These are phyloP conservation scores for Thomomys bottae DNA, from an alignment of 2,113 vertebrate species.

Conservation along the genomic window DNA sequence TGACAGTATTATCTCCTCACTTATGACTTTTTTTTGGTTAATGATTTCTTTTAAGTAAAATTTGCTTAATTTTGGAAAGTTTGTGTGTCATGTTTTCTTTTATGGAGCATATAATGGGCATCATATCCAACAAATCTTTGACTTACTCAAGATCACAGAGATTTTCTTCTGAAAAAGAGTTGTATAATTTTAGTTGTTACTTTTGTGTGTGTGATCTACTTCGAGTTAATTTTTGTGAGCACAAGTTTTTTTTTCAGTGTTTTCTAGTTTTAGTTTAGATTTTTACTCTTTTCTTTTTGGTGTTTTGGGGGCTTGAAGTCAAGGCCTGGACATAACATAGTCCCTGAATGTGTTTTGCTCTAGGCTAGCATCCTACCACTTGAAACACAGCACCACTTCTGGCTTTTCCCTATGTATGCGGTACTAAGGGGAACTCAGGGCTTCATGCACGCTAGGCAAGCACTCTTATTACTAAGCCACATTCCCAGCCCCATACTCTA, in stretches of 20 bases:
- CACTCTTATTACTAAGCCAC: too few relatives aligned
- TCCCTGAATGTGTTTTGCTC: too few relatives aligned
- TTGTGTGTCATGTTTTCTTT: background rate
- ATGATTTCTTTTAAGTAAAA: constrained; percentile 12
- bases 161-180: background rate
- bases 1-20: constrained; percentile 16
- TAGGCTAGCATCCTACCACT: too few relatives aligned
- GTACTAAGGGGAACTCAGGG: too few relatives aligned
- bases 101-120: background rate
- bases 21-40: background rate
- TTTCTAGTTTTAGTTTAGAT: too few relatives aligned
- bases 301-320: too few relatives aligned
- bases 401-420: too few relatives aligned
- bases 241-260: background rate
- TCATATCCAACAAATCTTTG: background rate
- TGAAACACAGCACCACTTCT: too few relatives aligned
- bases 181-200: background rate
- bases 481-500: too few relatives aligned
- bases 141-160: background rate
- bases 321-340: too few relatives aligned
- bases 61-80: background rate
- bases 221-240: constrained; percentile 16
- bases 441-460: too few relatives aligned
- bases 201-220: background rate
- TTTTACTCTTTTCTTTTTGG: too few relatives aligned